Evolutionary conservation across 2,113 vertebrate genomes (phyloP).

Genomic region (Cricetomys ansorgei): DNA sequence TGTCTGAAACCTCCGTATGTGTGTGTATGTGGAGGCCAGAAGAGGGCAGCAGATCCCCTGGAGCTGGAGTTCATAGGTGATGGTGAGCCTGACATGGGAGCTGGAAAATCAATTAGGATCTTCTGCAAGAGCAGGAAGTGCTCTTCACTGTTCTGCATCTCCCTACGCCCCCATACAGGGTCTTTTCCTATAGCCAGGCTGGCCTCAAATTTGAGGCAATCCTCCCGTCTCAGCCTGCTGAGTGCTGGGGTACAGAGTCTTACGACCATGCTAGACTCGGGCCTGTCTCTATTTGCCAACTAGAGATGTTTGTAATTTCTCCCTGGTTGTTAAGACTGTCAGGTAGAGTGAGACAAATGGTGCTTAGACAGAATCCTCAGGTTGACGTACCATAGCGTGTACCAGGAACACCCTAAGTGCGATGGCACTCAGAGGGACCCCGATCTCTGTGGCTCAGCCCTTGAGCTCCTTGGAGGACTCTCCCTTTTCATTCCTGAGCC

Average conservation of each 20-base stretch:
- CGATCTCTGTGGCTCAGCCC: background rate
- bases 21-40: background rate
- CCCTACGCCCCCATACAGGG: background rate
- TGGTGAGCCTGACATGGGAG: no score
- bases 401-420: rapidly evolving
- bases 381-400: rapidly evolving
- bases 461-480: background rate
- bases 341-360: rapidly evolving
- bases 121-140: background rate
- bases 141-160: background rate
- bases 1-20: background rate
- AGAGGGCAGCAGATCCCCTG: background rate
- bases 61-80: background rate
- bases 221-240: background rate
- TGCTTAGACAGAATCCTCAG: background rate
- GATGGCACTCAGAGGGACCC: rapidly evolving
- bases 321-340: background rate
- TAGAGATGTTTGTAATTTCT: background rate
- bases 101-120: background rate
- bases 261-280: no score
- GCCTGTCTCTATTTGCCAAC: background rate
- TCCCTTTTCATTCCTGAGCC: background rate
- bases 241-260: background rate
- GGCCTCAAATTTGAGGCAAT: background rate
- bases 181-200: background rate